Evolutionary conservation across 1,140 invertebrate species (phyloP).

Genomic region (Armadillidium nasatum): DNA sequence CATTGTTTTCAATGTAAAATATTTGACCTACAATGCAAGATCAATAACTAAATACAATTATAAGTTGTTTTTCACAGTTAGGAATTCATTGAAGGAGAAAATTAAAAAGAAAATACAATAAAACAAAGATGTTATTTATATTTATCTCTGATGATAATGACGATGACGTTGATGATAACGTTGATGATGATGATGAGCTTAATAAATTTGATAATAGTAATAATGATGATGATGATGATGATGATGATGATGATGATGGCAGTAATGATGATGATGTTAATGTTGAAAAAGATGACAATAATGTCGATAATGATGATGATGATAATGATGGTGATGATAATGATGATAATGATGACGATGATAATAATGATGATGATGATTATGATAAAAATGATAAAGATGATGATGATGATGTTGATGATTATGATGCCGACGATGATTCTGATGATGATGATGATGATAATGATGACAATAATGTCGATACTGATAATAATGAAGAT

Average conservation of each 20-base stretch:
- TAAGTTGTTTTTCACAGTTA: no score
- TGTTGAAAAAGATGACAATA: not conserved
- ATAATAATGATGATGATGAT: conserved; percentile 21
- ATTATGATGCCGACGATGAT: conserved; percentile 3
- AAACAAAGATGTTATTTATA: no score
- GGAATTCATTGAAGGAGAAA: no score
- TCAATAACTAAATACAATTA: no score
- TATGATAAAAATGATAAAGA: not conserved
- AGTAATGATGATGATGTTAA: conserved; percentile 16
- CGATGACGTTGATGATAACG: no score
- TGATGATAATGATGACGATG: conserved; percentile 11
- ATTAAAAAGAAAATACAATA: no score
- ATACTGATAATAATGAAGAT: conserved; percentile 17
- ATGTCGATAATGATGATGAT: conserved; percentile 6
- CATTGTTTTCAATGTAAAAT: no score
- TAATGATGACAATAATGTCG: not conserved
- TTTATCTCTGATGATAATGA: no score
- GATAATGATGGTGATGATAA: conserved; percentile 3
- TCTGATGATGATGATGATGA: conserved; percentile 15
- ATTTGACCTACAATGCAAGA: no score
- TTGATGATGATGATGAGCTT: no score
- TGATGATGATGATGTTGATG: conserved; percentile 18
- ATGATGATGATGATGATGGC: conserved; percentile 8
- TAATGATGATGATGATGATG: conserved; percentile 4
- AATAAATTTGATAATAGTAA: no score